Conservation (phyloP, 2,888 invertebrate species). For the Nezara viridula region DNA sequence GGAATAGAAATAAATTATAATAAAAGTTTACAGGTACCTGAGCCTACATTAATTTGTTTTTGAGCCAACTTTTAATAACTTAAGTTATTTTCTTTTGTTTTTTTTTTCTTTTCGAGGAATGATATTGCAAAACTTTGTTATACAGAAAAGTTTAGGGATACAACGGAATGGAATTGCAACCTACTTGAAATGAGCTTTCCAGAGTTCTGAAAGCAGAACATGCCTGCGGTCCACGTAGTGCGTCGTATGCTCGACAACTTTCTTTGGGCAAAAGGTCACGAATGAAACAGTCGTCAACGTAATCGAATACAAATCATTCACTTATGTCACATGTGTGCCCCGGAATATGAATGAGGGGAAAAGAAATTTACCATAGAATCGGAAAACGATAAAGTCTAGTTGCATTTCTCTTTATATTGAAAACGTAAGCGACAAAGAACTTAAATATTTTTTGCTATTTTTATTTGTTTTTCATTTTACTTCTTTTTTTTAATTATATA, state of each 20-base stretch:
- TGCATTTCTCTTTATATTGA: background rate
- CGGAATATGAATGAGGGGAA: background rate
- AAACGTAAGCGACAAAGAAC: background rate
- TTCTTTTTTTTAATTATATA: no score
- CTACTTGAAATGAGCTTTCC: background rate
- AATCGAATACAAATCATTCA: constrained; percentile 1
- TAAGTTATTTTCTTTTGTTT: background rate
- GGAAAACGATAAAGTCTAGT: background rate
- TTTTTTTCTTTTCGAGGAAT: background rate
- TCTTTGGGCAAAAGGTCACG: background rate
- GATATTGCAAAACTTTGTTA: background rate
- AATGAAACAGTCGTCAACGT: background rate
- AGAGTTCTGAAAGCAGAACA: background rate
- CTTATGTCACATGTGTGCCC: background rate
- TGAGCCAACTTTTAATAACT: background rate
- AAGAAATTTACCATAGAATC: background rate
- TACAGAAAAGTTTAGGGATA: background rate
- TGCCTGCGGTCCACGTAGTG: background rate
- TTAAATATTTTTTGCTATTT: no score
- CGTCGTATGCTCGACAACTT: background rate
- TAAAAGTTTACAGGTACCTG: background rate
- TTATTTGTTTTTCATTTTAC: no score
- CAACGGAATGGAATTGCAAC: background rate
- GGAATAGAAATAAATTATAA: background rate
- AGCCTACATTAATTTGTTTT: background rate